Percentiles rank a stretch among this genome's conserved stretches.
These are phyloP conservation scores for Emys orbicularis DNA, from an alignment of 2,797 vertebrate species.

Conservation along the genomic window DNA sequence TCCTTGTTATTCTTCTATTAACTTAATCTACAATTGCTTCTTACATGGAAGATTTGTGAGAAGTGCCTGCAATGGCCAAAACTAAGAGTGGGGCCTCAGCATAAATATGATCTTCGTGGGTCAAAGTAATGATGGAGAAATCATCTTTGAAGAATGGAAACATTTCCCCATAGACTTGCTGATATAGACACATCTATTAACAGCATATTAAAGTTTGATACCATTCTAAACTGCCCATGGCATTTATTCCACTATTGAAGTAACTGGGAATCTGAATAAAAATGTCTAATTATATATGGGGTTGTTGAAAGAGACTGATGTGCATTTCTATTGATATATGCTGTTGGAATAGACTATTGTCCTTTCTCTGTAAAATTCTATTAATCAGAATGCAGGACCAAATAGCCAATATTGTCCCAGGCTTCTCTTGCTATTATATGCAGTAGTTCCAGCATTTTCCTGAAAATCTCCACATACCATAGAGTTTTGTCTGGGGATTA, in stretches of 20 bases:
- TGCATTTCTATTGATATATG: neutral
- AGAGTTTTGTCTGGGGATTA: slow-evolving; percentile 2
- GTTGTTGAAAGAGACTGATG: slow-evolving; percentile 3
- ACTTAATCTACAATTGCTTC: neutral
- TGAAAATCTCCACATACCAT: slow-evolving; percentile 39
- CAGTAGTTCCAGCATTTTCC: neutral
- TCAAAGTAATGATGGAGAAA: neutral
- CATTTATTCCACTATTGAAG: neutral
- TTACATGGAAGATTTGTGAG: neutral
- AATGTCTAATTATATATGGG: neutral
- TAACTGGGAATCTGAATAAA: neutral
- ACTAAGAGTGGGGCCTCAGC: neutral
- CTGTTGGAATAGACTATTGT: neutral
- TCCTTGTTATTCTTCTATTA: neutral
- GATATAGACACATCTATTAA: neutral
- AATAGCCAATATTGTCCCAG: neutral
- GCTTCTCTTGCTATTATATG: neutral
- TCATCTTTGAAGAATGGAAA: accelerated
- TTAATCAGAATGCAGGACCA: neutral
- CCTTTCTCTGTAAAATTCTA: neutral
- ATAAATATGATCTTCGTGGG: neutral
- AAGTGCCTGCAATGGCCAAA: neutral
- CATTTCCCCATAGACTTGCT: neutral
- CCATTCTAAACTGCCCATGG: neutral
- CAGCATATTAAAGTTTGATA: neutral